Evolutionary conservation across 2,797 vertebrate species (phyloP).

Genomic region (Acridotheres tristis): DNA sequence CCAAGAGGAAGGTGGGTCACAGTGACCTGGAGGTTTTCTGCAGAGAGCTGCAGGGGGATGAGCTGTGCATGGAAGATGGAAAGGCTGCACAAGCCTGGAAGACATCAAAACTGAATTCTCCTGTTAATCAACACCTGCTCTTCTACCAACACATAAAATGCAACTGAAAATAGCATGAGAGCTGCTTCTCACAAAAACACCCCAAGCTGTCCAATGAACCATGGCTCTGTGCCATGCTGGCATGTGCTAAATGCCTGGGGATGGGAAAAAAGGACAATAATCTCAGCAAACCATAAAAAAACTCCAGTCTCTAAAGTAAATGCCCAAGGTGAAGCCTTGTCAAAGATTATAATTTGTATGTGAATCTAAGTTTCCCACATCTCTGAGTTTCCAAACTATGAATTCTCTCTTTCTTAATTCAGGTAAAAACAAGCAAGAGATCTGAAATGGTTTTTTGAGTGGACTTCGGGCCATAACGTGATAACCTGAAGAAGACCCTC

Average conservation of each 20-base stretch:
- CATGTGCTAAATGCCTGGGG: background rate
- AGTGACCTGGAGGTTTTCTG: background rate
- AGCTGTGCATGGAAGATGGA: background rate
- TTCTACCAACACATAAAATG: background rate
- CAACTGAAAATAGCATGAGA: background rate
- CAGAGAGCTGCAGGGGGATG: background rate
- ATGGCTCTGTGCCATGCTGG: accelerated
- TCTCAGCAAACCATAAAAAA: background rate
- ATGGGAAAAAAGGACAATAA: background rate
- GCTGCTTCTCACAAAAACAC: background rate
- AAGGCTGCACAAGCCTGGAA: background rate
- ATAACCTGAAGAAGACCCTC: background rate
- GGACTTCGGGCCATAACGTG: background rate
- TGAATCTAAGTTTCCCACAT: background rate
- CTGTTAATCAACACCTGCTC: background rate
- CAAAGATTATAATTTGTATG: accelerated
- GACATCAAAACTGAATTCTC: background rate
- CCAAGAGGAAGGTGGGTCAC: background rate
- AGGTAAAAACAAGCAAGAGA: background rate
- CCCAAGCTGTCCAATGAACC: background rate
- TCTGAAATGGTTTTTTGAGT: background rate
- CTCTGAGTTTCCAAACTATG: background rate
- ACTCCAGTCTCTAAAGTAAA: background rate
- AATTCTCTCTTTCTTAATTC: background rate
- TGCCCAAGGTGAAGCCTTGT: background rate